phyloP scores from a whole-genome alignment of 2,797 vertebrate genomes.

The Hippocampus kuda region DNA sequence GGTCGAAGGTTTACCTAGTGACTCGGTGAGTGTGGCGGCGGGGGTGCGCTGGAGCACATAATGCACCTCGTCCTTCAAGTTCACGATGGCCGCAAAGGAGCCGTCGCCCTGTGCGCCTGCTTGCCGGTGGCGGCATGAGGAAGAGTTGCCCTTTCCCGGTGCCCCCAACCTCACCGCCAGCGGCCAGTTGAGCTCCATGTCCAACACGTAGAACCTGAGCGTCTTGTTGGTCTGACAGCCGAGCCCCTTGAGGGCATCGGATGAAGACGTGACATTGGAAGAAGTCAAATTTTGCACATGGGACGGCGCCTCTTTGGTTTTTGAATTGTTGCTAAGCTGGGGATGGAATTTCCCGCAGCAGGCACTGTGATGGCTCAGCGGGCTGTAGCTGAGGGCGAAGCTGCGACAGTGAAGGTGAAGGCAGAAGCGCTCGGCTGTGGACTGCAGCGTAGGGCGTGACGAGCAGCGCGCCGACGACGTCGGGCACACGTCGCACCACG shows the following conservation, averaged over 20 bases:
- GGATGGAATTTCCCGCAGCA: constrained; percentile 77
- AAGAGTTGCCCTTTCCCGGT: constrained; percentile 31
- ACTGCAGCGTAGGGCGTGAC: constrained; percentile 64
- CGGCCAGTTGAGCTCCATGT: constrained; percentile 82
- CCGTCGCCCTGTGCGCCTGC: constrained; percentile 13
- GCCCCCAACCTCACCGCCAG: constrained; percentile 85
- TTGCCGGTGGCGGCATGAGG: constrained; percentile 1
- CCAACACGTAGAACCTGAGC: constrained; percentile 88
- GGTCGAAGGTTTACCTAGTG: constrained; percentile 71
- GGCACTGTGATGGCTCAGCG: constrained; percentile 78
- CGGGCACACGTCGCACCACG: constrained; percentile 81
- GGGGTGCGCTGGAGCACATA: constrained; percentile 76
- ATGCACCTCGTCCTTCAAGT: constrained; percentile 85
- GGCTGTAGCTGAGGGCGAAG: constrained; percentile 75
- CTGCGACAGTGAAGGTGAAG: constrained; percentile 69
- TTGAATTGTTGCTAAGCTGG: constrained; percentile 58
- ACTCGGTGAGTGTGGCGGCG: constrained; percentile 60
- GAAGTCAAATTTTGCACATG: neutral
- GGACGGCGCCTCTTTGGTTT: constrained; percentile 39
- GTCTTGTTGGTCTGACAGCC: constrained; percentile 90
- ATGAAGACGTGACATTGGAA: constrained; percentile 11
- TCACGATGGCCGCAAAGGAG: constrained; percentile 82
- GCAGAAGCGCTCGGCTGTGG: constrained; percentile 67
- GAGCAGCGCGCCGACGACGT: constrained; percentile 58
- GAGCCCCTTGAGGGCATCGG: constrained; percentile 72